These are phyloP conservation scores for Buphagus erythrorhynchus DNA, from an alignment of 2,797 vertebrate genomes.

Conservation along the genomic window DNA sequence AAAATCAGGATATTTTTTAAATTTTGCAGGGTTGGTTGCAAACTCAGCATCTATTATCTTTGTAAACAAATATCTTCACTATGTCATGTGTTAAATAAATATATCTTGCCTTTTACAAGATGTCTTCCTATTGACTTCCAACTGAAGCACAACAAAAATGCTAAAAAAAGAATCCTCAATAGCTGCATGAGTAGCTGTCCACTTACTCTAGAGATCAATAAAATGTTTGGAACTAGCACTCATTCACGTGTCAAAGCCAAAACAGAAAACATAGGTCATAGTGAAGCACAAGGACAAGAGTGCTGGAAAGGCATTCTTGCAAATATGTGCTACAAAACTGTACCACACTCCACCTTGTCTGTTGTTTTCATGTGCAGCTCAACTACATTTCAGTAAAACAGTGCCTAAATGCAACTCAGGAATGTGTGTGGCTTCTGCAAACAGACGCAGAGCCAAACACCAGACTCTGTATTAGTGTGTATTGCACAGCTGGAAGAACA, in stretches of 20 bases:
- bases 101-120: conserved; percentile 11
- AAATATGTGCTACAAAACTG: conserved; percentile 30
- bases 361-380: conserved; percentile 19
- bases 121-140: neutral
- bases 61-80: neutral
- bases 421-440: neutral
- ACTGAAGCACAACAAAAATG: conserved; percentile 26
- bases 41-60: neutral
- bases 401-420: conserved; percentile 6
- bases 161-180: neutral
- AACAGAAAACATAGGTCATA: conserved; percentile 43
- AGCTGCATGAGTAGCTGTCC: neutral
- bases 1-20: neutral
- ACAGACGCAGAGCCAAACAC: conserved; percentile 6
- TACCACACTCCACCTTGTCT: neutral
- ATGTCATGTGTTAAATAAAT: neutral
- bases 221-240: conserved; percentile 21
- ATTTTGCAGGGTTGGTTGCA: neutral
- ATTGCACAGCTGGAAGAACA: neutral
- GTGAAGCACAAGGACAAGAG: conserved; percentile 35
- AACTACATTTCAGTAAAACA: conserved; percentile 20
- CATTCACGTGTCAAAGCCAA: conserved; percentile 48
- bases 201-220: conserved; percentile 26
- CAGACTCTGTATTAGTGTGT: neutral
- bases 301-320: neutral